Percentiles rank a stretch among this genome's conserved stretches.
These are phyloP conservation scores for Orthonevra nobilis DNA, from an alignment of 2,888 invertebrate species.

Conservation along the genomic window DNA sequence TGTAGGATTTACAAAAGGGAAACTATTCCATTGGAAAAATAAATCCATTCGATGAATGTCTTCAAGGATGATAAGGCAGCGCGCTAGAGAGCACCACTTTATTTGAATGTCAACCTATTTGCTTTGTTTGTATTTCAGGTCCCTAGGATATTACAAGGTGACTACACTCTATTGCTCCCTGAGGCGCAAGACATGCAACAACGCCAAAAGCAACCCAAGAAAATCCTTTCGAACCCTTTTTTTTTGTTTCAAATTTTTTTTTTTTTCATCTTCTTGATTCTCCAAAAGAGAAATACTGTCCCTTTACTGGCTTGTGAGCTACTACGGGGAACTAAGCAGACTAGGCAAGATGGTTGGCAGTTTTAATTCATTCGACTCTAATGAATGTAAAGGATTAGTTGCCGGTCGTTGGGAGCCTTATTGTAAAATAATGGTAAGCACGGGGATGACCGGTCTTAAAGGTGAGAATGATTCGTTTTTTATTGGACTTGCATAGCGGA, in stretches of 20 bases:
- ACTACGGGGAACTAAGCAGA: too few species aligned
- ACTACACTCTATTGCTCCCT: slow-evolving; percentile 65
- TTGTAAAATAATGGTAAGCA: slow-evolving; percentile 60
- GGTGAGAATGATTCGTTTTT: slow-evolving; percentile 39
- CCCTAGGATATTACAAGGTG: slow-evolving; percentile 65
- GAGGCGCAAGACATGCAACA: slow-evolving; percentile 23
- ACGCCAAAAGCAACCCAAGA: not conserved
- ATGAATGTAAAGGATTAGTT: slow-evolving; percentile 59
- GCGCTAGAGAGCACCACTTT: slow-evolving; percentile 53
- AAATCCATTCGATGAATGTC: slow-evolving; percentile 69
- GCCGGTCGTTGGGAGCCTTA: slow-evolving; percentile 43
- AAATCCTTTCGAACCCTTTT: slow-evolving; percentile 50
- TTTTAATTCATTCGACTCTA: slow-evolving; percentile 52
- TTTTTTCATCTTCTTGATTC: too few species aligned
- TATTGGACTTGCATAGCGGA: not conserved
- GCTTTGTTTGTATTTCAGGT: slow-evolving; percentile 48
- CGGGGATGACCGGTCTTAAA: slow-evolving; percentile 37
- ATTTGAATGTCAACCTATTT: slow-evolving; percentile 59
- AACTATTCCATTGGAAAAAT: slow-evolving; percentile 70
- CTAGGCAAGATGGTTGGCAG: too few species aligned
- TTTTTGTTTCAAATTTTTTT: too few species aligned
- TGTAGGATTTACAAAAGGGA: slow-evolving; percentile 40
- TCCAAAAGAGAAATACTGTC: too few species aligned
- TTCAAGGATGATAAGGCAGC: slow-evolving; percentile 52
- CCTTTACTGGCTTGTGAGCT: too few species aligned